A percentile compares a stretch with the other conserved stretches of the same genome.
Conservation (phyloP, 1,140 invertebrate genomes). For the Bradysia coprophila region DNA sequence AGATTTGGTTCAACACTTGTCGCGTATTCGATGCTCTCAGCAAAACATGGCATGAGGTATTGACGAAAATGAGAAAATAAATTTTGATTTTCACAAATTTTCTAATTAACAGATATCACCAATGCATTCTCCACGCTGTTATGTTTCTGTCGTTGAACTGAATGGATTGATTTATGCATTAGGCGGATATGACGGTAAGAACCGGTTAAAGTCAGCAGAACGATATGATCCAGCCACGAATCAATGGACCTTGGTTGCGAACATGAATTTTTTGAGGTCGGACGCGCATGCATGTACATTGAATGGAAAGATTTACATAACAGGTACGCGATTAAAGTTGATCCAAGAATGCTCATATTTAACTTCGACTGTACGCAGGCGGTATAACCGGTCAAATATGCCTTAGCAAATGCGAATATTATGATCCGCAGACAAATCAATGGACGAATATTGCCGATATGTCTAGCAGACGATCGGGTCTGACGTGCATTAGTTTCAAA, state of each 20-base stretch:
- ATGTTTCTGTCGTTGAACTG: no score
- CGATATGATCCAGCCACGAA: not conserved
- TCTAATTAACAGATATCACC: no score
- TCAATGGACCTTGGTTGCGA: not conserved
- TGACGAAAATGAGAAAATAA: no score
- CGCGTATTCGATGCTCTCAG: conserved; percentile 44
- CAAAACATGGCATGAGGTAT: conserved; percentile 44
- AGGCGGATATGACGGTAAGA: not conserved
- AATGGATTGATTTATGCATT: not conserved
- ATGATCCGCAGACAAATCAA: not conserved
- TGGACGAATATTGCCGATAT: not conserved
- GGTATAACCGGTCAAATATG: not conserved
- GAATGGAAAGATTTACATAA: not conserved
- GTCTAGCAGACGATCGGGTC: not conserved
- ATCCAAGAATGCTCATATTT: not conserved
- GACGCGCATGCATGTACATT: not conserved
- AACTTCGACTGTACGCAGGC: not conserved
- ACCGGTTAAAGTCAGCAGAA: not conserved
- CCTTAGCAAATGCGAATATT: not conserved
- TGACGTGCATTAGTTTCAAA: not conserved
- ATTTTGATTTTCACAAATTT: no score
- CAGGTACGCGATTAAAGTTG: not conserved
- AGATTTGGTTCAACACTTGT: conserved; percentile 52
- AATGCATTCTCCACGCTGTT: no score
- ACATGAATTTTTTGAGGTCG: not conserved